Conservation (phyloP, 2,113 vertebrate genomes). For the Elephas maximus region DNA sequence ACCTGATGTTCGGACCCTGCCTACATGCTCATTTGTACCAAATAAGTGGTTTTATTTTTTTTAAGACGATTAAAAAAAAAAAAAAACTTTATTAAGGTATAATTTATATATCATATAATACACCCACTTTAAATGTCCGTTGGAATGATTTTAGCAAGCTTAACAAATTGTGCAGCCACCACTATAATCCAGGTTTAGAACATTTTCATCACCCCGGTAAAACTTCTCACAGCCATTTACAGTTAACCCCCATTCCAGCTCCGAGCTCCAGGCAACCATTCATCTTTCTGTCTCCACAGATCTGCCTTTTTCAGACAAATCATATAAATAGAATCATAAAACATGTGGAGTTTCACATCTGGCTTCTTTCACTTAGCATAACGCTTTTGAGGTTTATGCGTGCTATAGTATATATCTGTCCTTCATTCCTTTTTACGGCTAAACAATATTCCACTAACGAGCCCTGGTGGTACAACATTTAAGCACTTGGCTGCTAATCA, state of each 20-base stretch:
- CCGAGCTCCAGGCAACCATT: not conserved
- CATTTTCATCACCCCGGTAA: not conserved
- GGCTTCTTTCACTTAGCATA: not conserved
- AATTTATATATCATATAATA: rapidly evolving
- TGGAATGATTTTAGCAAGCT: not conserved
- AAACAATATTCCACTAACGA: too few relatives aligned
- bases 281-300: not conserved
- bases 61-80: not conserved
- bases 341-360: rapidly evolving
- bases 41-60: not conserved
- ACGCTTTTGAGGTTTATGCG: not conserved
- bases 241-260: not conserved
- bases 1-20: too few relatives aligned
- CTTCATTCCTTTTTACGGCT: too few relatives aligned
- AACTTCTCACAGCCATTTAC: not conserved
- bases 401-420: too few relatives aligned
- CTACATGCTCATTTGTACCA: not conserved
- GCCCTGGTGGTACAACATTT: too few relatives aligned
- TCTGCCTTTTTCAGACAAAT: not conserved
- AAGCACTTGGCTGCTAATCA: too few relatives aligned
- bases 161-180: too few relatives aligned
- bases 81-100: not conserved
- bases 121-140: rapidly evolving
- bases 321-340: too few relatives aligned
- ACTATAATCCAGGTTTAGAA: not conserved